Conservation (phyloP, 2,888 invertebrate genomes). For the Tetropium fuscum region DNA sequence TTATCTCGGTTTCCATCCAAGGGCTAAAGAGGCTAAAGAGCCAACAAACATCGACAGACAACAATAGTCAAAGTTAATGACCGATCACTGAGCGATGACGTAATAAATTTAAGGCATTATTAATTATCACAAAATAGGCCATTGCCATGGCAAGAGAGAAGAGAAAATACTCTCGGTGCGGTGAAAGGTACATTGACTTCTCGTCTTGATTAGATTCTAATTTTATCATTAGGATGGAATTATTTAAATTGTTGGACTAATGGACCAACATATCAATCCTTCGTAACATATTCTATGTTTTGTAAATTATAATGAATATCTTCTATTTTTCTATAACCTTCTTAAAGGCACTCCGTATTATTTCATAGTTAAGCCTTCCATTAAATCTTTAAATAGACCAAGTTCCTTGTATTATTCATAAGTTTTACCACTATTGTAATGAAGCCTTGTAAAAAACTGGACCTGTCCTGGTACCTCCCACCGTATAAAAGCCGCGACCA, state of each 20-base stretch:
- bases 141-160: conserved; percentile 53
- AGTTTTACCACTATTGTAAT: conserved; percentile 18
- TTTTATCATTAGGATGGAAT: too few relatives aligned
- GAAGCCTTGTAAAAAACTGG: conserved; percentile 4
- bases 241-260: too few relatives aligned
- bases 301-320: too few relatives aligned
- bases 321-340: neutral
- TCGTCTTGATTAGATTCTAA: too few relatives aligned
- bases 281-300: too few relatives aligned
- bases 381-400: conserved; percentile 17
- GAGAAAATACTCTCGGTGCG: conserved; percentile 3
- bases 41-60: too few relatives aligned
- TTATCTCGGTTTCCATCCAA: too few relatives aligned
- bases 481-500: conserved; percentile 10
- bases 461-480: conserved; percentile 17
- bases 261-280: too few relatives aligned
- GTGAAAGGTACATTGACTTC: conserved; percentile 20
- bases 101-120: conserved; percentile 10
- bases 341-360: neutral
- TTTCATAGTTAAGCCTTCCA: neutral
- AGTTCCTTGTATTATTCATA: conserved; percentile 21
- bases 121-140: conserved; percentile 52
- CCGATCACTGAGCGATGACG: neutral
- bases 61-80: neutral
- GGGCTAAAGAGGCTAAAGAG: too few relatives aligned